Percentiles rank a stretch among this genome's conserved stretches.
Conservation (phyloP, 2,113 vertebrate genomes). For the Hirundichthys speculiger region DNA sequence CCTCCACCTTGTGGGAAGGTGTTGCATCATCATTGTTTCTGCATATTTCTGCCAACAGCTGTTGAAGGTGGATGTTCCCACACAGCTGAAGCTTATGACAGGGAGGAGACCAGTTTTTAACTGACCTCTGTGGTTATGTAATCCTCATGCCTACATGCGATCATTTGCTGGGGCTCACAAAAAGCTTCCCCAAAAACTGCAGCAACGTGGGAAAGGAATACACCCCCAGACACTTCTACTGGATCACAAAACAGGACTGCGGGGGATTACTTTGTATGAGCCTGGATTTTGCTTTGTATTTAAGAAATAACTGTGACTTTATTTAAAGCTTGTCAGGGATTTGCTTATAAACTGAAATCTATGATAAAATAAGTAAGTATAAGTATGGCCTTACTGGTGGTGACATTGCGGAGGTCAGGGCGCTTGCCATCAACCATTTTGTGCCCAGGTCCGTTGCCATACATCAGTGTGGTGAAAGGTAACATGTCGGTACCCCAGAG, state of each 20-base stretch:
- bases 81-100: too few species aligned
- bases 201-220: not conserved
- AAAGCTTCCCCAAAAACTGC: too few species aligned
- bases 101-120: too few species aligned
- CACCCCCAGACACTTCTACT: not conserved
- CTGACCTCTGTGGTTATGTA: too few species aligned
- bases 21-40: too few species aligned
- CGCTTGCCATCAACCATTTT: constrained; percentile 71
- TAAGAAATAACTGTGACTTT: not conserved
- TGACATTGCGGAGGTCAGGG: constrained; percentile 71
- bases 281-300: not conserved
- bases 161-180: too few species aligned
- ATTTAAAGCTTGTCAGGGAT: not conserved
- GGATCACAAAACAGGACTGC: not conserved
- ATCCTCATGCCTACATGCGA: too few species aligned
- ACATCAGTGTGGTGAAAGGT: constrained; percentile 81
- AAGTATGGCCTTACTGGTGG: constrained; percentile 72
- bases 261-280: not conserved
- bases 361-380: not conserved
- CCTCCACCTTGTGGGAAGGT: too few species aligned
- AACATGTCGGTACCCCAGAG: constrained; percentile 73
- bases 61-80: too few species aligned
- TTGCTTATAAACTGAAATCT: not conserved
- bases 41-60: too few species aligned
- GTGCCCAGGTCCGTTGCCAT: constrained; percentile 82